Percentiles rank a stretch among this genome's conserved stretches.
Conservation (phyloP, 1,140 invertebrate genomes). For the Calosoma granatense region DNA sequence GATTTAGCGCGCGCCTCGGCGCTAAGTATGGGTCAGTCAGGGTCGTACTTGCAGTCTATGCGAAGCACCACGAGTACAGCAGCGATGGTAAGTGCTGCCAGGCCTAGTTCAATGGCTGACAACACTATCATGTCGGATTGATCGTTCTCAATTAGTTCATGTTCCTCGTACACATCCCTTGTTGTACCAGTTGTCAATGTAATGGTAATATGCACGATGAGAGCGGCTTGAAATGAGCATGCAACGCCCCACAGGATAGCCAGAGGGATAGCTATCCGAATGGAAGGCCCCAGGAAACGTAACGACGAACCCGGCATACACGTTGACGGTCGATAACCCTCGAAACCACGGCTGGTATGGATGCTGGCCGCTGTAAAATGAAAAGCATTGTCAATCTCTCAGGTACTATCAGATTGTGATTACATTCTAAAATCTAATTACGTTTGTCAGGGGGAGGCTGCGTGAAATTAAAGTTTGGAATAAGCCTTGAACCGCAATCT, state of each 20-base stretch:
- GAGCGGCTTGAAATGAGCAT: constrained; percentile 35
- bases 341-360: constrained; percentile 34
- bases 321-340: constrained; percentile 36
- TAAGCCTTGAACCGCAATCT: too few species aligned
- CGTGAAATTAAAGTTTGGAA: constrained; percentile 6
- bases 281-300: constrained; percentile 39
- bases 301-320: constrained; percentile 37
- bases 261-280: constrained; percentile 34
- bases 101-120: constrained; percentile 17
- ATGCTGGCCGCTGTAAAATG: constrained; percentile 33
- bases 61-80: constrained; percentile 21
- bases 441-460: not conserved
- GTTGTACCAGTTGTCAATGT: constrained; percentile 19
- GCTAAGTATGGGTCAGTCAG: constrained; percentile 23
- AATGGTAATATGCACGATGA: constrained; percentile 36
- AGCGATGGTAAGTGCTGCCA: constrained; percentile 18
- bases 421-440: not conserved
- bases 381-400: not conserved
- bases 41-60: constrained; percentile 27
- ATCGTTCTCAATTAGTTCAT: constrained; percentile 11
- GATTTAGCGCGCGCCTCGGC: constrained; percentile 19
- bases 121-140: constrained; percentile 21
- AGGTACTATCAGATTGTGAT: not conserved
- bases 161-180: constrained; percentile 1
- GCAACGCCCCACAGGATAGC: constrained; percentile 40